These are phyloP conservation scores for Drosophila subpulchrella DNA, from an alignment of 1,140 invertebrate genomes.

Conservation along the genomic window DNA sequence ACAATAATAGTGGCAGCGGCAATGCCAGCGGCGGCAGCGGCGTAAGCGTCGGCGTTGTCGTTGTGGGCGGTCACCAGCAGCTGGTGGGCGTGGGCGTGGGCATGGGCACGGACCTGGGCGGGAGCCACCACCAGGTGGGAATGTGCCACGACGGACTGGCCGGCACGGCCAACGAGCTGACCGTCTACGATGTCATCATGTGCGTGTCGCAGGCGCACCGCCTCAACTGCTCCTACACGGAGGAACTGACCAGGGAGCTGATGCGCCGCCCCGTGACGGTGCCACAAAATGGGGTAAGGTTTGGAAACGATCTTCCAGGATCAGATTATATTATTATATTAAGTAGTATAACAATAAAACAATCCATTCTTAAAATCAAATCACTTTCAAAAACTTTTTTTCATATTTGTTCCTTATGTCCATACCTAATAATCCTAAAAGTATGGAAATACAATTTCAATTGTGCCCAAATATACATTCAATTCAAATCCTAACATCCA, in stretches of 20 bases:
- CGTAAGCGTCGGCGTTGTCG: slow-evolving; percentile 73
- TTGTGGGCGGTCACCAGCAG: slow-evolving; percentile 66
- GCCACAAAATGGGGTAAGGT: slow-evolving; percentile 84
- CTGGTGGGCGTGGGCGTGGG: slow-evolving; percentile 53
- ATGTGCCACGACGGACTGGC: slow-evolving; percentile 71
- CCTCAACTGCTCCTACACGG: slow-evolving; percentile 94
- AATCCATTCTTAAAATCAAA: too few species aligned
- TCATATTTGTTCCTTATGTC: too few species aligned
- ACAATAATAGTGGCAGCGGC: slow-evolving; percentile 33
- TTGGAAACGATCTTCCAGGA: too few species aligned
- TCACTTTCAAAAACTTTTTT: too few species aligned
- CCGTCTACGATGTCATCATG: slow-evolving; percentile 93
- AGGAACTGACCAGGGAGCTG: slow-evolving; percentile 92
- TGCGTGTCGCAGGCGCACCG: slow-evolving; percentile 96
- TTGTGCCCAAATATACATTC: too few species aligned
- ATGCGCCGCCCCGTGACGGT: slow-evolving; percentile 85
- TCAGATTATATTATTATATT: too few species aligned
- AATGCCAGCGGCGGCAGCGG: slow-evolving; percentile 72
- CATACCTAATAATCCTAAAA: too few species aligned
- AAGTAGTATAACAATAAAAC: too few species aligned
- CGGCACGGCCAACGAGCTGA: slow-evolving; percentile 85
- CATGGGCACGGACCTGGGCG: slow-evolving; percentile 40
- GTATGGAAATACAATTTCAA: too few species aligned
- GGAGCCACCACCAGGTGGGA: slow-evolving; percentile 57
- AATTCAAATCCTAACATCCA: too few species aligned